Evolutionary conservation across 2,888 invertebrate species (phyloP).

Genomic region (Nezara viridula): DNA sequence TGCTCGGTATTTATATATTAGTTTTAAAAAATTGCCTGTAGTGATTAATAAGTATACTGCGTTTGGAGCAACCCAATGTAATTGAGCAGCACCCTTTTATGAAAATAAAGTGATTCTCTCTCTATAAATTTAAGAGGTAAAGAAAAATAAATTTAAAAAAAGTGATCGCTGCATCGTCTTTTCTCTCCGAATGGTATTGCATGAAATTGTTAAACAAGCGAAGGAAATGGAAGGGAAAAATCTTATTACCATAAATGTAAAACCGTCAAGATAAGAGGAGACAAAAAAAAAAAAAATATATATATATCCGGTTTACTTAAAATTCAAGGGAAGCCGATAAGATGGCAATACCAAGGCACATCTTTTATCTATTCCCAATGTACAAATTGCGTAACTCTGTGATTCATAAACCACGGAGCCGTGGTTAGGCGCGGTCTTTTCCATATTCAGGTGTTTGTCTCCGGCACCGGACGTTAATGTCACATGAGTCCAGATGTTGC

Average conservation of each 20-base stretch:
- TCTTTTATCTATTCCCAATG: neutral
- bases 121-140: too few species aligned
- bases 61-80: too few species aligned
- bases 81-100: too few species aligned
- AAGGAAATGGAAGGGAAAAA: neutral
- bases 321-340: conserved; percentile 20
- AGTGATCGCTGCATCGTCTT: neutral
- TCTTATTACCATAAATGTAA: conserved; percentile 23
- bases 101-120: too few species aligned
- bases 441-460: conserved; percentile 30
- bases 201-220: neutral
- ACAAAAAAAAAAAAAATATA: neutral
- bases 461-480: conserved; percentile 35
- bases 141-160: neutral
- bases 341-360: neutral
- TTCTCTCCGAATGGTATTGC: neutral
- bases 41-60: too few species aligned
- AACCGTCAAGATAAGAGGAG: neutral
- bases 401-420: neutral
- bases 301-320: neutral
- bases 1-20: too few species aligned
- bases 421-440: neutral
- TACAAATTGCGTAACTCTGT: neutral
- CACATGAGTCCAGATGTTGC: conserved; percentile 23
- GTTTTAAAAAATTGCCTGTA: too few species aligned